A percentile compares a stretch with the other conserved stretches of the same genome.
Conservation (phyloP, 37 sponge, comb jelly and placozoan species). For the Tethya wilhelma region DNA sequence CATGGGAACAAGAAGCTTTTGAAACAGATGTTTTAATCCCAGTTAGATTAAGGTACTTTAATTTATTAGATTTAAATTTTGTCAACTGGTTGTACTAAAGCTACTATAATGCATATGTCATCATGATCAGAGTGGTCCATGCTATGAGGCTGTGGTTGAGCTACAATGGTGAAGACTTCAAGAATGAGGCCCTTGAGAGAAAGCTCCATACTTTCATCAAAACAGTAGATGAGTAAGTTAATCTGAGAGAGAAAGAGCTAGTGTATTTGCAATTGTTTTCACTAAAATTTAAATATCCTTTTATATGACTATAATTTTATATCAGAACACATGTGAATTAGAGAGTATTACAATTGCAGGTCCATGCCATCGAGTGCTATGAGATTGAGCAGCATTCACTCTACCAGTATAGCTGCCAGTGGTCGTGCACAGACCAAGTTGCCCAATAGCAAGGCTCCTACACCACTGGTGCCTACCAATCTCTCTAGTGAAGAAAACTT, state of each 20-base stretch:
- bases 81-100: neutral
- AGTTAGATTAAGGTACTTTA: slow-evolving; percentile 60
- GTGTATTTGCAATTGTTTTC: no score
- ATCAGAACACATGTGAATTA: no score
- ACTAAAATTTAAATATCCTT: no score
- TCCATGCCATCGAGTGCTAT: slow-evolving; percentile 60
- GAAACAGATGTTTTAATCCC: slow-evolving; percentile 68
- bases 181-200: slow-evolving; percentile 10
- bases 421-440: slow-evolving; percentile 50
- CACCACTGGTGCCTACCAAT: slow-evolving; percentile 50
- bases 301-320: no score
- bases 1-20: slow-evolving; percentile 43
- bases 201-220: slow-evolving; percentile 49
- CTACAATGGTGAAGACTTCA: slow-evolving; percentile 67
- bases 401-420: slow-evolving; percentile 50
- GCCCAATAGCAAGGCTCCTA: slow-evolving; percentile 46
- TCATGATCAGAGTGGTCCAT: slow-evolving; percentile 59
- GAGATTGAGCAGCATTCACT: no score
- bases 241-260: neutral
- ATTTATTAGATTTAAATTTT: neutral
- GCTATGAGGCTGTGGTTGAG: slow-evolving; percentile 63
- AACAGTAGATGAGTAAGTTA: slow-evolving; percentile 43
- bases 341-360: slow-evolving; percentile 5
- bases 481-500: slow-evolving; percentile 32
- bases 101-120: neutral